Percentiles rank a stretch among this genome's conserved stretches.
These are phyloP conservation scores for Idris sp. DNA, from an alignment of 1,140 invertebrate species.

Conservation along the genomic window DNA sequence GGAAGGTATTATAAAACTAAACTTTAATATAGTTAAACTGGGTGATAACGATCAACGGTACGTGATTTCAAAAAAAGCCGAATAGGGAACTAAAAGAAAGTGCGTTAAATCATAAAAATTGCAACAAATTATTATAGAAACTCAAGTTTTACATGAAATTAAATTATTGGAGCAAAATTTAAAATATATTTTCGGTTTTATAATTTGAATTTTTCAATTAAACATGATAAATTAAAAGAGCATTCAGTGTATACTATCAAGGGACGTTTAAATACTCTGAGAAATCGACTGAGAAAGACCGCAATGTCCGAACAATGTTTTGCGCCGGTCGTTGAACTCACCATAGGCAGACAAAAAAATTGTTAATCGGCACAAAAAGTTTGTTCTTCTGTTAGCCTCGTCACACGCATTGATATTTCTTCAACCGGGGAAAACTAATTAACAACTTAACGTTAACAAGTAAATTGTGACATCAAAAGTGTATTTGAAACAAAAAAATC, in stretches of 20 bases:
- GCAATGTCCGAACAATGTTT: conserved; percentile 45
- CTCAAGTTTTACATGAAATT: too few species aligned
- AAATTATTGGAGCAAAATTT: too few species aligned
- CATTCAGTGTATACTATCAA: conserved; percentile 41
- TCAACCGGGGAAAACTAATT: not conserved
- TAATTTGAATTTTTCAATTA: too few species aligned
- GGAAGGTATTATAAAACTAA: conserved; percentile 20
- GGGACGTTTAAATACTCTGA: conserved; percentile 23
- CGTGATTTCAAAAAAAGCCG: conserved; percentile 41
- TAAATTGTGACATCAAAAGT: too few species aligned
- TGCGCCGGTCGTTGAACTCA: conserved; percentile 38
- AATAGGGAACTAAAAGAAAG: conserved; percentile 28
- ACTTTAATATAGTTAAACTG: conserved; percentile 21
- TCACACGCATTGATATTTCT: not conserved
- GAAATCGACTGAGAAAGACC: conserved; percentile 33
- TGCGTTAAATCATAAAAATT: conserved; percentile 27
- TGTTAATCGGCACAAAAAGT: conserved; percentile 22
- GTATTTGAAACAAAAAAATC: too few species aligned
- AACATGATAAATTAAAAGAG: conserved; percentile 21
- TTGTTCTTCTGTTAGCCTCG: conserved; percentile 15
- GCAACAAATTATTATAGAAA: too few species aligned
- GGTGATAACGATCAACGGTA: conserved; percentile 25
- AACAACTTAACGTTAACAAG: not conserved
- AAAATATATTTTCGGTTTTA: too few species aligned
- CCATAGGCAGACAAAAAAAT: conserved; percentile 33